phyloP scores from a whole-genome alignment of 1,140 invertebrate genomes.

The Rhynchophorus ferrugineus region DNA sequence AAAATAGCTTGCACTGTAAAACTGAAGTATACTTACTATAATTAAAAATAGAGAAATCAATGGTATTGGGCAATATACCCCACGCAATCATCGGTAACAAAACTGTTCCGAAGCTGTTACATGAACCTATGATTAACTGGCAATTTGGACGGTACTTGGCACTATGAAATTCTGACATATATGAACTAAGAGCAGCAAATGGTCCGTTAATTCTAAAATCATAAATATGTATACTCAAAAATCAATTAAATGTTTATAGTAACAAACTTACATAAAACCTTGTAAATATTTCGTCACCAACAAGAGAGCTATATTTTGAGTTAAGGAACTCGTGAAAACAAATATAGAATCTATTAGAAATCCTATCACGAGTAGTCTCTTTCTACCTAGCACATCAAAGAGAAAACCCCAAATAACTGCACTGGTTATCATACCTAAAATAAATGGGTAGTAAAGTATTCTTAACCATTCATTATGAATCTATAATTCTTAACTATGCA shows the following conservation, averaged over 20 bases:
- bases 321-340: constrained; percentile 57
- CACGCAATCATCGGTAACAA: constrained; percentile 27
- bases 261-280: constrained; percentile 37
- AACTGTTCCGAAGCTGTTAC: constrained; percentile 43
- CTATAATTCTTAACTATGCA: too few relatives aligned
- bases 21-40: constrained; percentile 24
- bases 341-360: constrained; percentile 61
- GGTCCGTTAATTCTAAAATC: constrained; percentile 62
- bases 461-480: not conserved
- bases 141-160: constrained; percentile 53
- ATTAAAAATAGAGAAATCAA: constrained; percentile 18
- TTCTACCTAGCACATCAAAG: constrained; percentile 69
- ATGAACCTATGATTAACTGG: constrained; percentile 54
- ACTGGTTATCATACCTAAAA: constrained; percentile 42
- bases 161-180: constrained; percentile 60
- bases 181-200: constrained; percentile 60
- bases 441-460: not conserved
- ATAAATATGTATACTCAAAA: too few relatives aligned
- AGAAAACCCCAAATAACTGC: constrained; percentile 76
- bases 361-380: constrained; percentile 61
- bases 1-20: too few relatives aligned
- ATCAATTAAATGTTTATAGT: not conserved
- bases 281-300: constrained; percentile 64
- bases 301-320: constrained; percentile 63
- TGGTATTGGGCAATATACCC: constrained; percentile 23